Percentiles rank a stretch among this genome's conserved stretches.
Conservation (phyloP, 2,888 invertebrate species). For the Sphecodes monilicornis region DNA sequence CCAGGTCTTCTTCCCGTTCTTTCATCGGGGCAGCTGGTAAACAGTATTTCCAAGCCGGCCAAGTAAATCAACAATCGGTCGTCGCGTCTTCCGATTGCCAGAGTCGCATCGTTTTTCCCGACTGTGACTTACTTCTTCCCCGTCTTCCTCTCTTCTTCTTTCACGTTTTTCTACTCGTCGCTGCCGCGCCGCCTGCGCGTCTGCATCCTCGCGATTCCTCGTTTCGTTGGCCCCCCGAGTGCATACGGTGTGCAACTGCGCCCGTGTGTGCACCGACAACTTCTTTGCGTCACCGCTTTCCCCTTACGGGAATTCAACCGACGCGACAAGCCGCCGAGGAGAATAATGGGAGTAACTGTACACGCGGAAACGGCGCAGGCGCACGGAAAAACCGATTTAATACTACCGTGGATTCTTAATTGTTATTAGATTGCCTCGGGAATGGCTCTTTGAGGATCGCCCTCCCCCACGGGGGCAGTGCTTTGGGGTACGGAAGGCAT, state of each 20-base stretch:
- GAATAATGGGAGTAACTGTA: constrained; percentile 52
- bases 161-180: constrained; percentile 10
- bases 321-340: background rate
- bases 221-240: constrained; percentile 21
- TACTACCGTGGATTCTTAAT: constrained; percentile 28
- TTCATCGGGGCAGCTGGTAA: constrained; percentile 52
- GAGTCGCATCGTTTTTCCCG: constrained; percentile 52
- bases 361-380: background rate
- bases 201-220: constrained; percentile 1
- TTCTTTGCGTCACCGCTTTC: constrained; percentile 54
- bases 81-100: constrained; percentile 56
- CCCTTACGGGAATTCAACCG: constrained; percentile 47
- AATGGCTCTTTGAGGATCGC: background rate
- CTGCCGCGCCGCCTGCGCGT: background rate
- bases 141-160: background rate
- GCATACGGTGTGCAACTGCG: constrained; percentile 5
- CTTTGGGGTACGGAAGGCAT: background rate
- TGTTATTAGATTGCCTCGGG: constrained; percentile 15
- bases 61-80: constrained; percentile 71
- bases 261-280: constrained; percentile 35
- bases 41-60: constrained; percentile 63
- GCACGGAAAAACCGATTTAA: constrained; percentile 34
- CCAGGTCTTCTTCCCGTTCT: constrained; percentile 60
- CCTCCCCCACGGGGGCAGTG: background rate
- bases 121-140: constrained; percentile 28